Conservation (phyloP, 2,797 vertebrate genomes). For the Diplodus sargus region DNA sequence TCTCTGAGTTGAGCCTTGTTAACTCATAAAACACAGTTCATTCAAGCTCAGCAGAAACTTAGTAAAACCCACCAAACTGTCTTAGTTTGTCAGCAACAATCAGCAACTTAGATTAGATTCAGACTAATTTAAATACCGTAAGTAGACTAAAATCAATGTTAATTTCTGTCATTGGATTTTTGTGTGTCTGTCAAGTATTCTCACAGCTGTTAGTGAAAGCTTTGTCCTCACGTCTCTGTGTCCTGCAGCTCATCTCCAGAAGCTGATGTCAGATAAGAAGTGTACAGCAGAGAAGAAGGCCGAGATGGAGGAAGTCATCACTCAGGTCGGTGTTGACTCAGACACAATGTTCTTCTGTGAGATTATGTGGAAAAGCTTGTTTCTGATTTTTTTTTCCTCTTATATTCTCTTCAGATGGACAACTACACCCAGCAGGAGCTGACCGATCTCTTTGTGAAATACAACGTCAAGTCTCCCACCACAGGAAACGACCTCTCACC, state of each 20-base stretch:
- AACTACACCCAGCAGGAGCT: conserved; percentile 95
- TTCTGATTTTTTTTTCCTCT: not conserved
- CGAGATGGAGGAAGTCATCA: conserved; percentile 95
- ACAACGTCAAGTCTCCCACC: conserved; percentile 95
- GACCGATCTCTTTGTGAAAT: conserved; percentile 94
- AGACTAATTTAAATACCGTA: not conserved
- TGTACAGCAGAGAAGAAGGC: conserved; percentile 92
- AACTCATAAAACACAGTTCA: too few species aligned
- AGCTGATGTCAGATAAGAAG: conserved; percentile 98
- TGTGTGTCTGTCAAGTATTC: not conserved
- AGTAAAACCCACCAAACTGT: too few species aligned
- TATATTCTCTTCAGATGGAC: conserved; percentile 88
- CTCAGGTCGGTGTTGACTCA: conserved; percentile 85
- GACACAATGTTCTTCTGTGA: not conserved
- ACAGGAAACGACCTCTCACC: conserved; percentile 95
- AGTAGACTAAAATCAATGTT: not conserved
- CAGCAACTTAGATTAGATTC: not conserved
- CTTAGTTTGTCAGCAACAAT: too few species aligned
- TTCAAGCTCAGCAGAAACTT: too few species aligned
- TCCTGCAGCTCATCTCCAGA: conserved; percentile 93
- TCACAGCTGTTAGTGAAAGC: not conserved
- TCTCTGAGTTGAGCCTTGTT: too few species aligned
- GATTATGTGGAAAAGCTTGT: not conserved
- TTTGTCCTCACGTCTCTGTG: conserved; percentile 2
- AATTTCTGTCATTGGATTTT: not conserved